These are phyloP conservation scores for Graphium colonna DNA, from an alignment of 2,888 invertebrate genomes.

Conservation along the genomic window DNA sequence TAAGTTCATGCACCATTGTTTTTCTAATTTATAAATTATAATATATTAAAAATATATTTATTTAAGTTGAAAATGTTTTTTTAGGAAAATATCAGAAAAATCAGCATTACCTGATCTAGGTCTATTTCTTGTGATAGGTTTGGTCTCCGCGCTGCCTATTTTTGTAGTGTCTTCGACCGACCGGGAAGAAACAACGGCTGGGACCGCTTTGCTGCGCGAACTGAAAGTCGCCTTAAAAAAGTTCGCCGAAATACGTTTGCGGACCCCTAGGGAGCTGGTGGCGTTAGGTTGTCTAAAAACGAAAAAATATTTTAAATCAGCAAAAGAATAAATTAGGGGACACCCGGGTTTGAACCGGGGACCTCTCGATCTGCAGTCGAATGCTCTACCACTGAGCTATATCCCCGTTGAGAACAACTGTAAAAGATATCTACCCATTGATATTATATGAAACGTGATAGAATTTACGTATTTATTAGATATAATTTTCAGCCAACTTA, in stretches of 20 bases:
- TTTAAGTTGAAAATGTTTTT: too few species aligned
- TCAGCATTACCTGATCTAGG: constrained; percentile 71
- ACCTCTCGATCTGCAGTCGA: constrained; percentile 80
- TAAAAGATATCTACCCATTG: too few species aligned
- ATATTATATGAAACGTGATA: too few species aligned
- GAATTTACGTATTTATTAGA: too few species aligned
- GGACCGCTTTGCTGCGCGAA: constrained; percentile 69
- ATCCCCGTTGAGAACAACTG: constrained; percentile 65
- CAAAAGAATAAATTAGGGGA: constrained; percentile 46
- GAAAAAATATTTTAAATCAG: constrained; percentile 20
- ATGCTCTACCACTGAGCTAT: constrained; percentile 80
- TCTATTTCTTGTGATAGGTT: constrained; percentile 71
- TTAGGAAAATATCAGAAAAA: too few species aligned
- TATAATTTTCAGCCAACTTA: too few species aligned
- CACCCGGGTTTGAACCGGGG: constrained; percentile 80
- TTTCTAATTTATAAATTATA: too few species aligned
- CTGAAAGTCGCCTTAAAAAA: constrained; percentile 74
- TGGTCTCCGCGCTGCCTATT: constrained; percentile 77
- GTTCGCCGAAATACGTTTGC: constrained; percentile 59
- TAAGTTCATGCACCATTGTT: too few species aligned
- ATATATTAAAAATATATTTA: too few species aligned
- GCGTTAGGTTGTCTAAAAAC: constrained; percentile 46
- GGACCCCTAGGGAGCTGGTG: constrained; percentile 21
- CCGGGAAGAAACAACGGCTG: constrained; percentile 42
- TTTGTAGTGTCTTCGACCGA: constrained; percentile 60